phyloP scores from a whole-genome alignment of 2,888 invertebrate species.

The Iselma pallidipennis region DNA sequence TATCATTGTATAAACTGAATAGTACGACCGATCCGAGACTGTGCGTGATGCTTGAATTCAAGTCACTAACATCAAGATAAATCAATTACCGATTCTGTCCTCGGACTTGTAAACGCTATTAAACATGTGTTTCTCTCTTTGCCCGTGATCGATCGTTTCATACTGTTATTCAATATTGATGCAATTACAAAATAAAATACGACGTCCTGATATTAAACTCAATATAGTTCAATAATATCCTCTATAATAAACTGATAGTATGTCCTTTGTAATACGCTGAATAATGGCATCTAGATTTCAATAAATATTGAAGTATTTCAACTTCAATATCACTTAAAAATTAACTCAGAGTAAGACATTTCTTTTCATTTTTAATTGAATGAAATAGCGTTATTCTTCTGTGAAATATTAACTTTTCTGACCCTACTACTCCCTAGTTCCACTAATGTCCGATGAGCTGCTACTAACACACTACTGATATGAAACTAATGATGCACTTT shows the following conservation, averaged over 20 bases:
- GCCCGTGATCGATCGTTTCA: constrained; percentile 39
- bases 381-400: neutral
- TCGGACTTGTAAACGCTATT: constrained; percentile 39
- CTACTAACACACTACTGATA: constrained; percentile 46
- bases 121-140: constrained; percentile 40
- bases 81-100: constrained; percentile 33
- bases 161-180: constrained; percentile 7
- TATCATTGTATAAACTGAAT: constrained; percentile 15
- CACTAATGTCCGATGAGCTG: constrained; percentile 44
- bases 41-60: constrained; percentile 12
- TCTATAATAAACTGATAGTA: too few relatives aligned
- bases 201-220: too few relatives aligned
- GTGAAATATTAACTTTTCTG: constrained; percentile 42
- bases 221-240: too few relatives aligned
- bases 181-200: too few relatives aligned
- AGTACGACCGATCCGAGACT: constrained; percentile 19
- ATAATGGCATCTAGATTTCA: too few relatives aligned
- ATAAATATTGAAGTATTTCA: too few relatives aligned
- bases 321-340: too few relatives aligned
- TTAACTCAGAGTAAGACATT: too few relatives aligned
- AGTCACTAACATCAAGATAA: constrained; percentile 17
- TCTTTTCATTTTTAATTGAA: neutral
- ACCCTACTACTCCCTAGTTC: constrained; percentile 31
- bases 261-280: too few relatives aligned
- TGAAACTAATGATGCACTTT: constrained; percentile 53